Base-by-base conservation (phyloP, 2,113 vertebrate genomes). In the Hippolais icterina region DNA sequence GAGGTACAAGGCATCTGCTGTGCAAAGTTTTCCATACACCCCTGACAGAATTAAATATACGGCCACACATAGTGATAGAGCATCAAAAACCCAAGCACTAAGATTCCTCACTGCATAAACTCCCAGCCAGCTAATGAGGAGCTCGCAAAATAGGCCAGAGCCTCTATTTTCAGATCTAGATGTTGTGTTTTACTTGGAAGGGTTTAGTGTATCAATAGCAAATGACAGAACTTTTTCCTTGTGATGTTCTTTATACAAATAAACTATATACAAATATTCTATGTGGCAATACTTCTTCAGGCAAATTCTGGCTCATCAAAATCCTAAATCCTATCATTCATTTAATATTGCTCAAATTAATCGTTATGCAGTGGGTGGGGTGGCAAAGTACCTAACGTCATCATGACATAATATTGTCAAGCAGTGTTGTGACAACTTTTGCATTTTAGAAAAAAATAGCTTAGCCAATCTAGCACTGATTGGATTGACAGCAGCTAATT, bases 351-450 rank as follows among this genome's bases (percentile, higher is more conserved):
- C 80, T 89, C 86, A 90, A 93, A 93, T 92, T 84, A 96, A 69
- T 76, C 63, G 46, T 86, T 90, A 86, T 89, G 72, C 77, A 90
- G 74, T 81, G 83, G 69, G 65, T 95, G 94, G 96, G 94, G 94
- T 96, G 96, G 83, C 95, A 89, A 90, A 95, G 90, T 82, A 96
- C 72, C 76, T 94, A 89, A 94, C 25, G 57, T 96, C 95, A 94
- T 95, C 90, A 90, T 94, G 95, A 94, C 94, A 89, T 94, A 93
- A 95, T 94, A 94, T 93, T 95, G 83, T 93, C 90, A 95, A 94
- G 83, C 61, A 82, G 49, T 89, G 88, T 84, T 93, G 49, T 90
- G 93, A 94, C 83, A 96, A 95, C 69, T 69, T 93, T 18, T 68
- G 44, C 85, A 79, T 96, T 93, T 96, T 69, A 83, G 85, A 89